These are phyloP conservation scores for Osmoderma eremita DNA, from an alignment of 2,888 invertebrate species.

Conservation along the genomic window DNA sequence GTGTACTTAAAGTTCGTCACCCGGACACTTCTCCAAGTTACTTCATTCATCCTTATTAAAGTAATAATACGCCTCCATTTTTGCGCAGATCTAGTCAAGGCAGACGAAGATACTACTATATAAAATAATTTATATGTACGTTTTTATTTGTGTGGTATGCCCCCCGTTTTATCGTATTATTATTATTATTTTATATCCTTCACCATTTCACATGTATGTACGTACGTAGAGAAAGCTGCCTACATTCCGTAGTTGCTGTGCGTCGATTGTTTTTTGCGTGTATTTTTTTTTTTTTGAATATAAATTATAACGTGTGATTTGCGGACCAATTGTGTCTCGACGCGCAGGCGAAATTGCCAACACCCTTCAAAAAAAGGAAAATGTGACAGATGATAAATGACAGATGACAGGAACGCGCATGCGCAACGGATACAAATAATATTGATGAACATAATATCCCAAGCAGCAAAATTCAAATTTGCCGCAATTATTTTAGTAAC, in stretches of 20 bases:
- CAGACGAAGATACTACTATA: constrained; percentile 38
- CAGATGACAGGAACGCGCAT: too few relatives aligned
- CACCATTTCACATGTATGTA: constrained; percentile 16
- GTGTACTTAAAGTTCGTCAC: constrained; percentile 28
- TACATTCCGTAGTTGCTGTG: constrained; percentile 62
- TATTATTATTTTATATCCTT: too few relatives aligned
- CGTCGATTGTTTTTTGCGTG: constrained; percentile 54
- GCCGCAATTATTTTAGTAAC: too few relatives aligned
- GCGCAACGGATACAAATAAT: too few relatives aligned
- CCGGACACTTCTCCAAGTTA: too few relatives aligned
- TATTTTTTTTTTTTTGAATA: background rate
- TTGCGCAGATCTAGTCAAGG: constrained; percentile 60
- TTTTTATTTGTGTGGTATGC: constrained; percentile 7
- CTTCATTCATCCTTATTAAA: constrained; percentile 41
- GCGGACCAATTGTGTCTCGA: constrained; percentile 62
- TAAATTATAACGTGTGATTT: constrained; percentile 55
- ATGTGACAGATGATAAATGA: constrained; percentile 39
- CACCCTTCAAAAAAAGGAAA: constrained; percentile 51
- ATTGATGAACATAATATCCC: too few relatives aligned
- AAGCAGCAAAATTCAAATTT: too few relatives aligned
- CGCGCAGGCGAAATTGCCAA: constrained; percentile 45
- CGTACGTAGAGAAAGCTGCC: constrained; percentile 56
- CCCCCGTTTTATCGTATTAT: too few relatives aligned
- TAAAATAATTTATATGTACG: background rate
- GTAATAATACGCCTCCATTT: constrained; percentile 11